Evolutionary conservation across 2,888 invertebrate species (phyloP).

Genomic region (Ophioninae sp.): DNA sequence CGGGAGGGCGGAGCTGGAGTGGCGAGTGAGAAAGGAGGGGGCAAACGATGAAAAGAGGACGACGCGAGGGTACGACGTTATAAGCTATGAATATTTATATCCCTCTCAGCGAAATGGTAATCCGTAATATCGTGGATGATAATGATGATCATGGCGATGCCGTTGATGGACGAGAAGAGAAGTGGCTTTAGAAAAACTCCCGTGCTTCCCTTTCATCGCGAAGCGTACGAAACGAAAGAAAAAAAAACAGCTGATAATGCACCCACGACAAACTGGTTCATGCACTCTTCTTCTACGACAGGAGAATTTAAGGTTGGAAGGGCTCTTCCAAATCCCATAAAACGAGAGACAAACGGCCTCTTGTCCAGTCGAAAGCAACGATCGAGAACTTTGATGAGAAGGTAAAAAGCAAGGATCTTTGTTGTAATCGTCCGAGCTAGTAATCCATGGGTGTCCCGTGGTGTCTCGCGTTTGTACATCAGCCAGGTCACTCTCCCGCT

Average conservation of each 20-base stretch:
- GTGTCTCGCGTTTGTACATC: slow-evolving; percentile 1
- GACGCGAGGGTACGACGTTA: slow-evolving; percentile 7
- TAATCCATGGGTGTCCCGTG: slow-evolving; percentile 30
- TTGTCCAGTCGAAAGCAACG: slow-evolving; percentile 7
- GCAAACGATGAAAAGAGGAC: neutral
- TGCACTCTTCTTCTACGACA: neutral
- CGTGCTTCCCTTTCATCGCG: slow-evolving; percentile 30
- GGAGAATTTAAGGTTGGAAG: neutral
- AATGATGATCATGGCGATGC: slow-evolving; percentile 24
- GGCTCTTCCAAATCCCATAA: slow-evolving; percentile 16
- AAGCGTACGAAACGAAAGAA: slow-evolving; percentile 8
- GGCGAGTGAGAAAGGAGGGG: neutral
- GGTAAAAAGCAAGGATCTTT: slow-evolving; percentile 10
- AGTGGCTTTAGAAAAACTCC: slow-evolving; percentile 33
- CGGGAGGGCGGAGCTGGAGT: too few species aligned
- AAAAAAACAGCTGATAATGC: neutral
- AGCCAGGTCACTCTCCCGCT: slow-evolving; percentile 17
- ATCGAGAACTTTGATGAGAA: neutral
- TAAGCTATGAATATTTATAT: slow-evolving; percentile 73
- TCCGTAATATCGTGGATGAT: slow-evolving; percentile 36
- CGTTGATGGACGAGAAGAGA: slow-evolving; percentile 24
- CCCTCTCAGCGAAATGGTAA: slow-evolving; percentile 55
- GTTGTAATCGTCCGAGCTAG: slow-evolving; percentile 34
- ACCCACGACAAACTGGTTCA: neutral
- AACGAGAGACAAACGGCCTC: slow-evolving; percentile 41